These are phyloP conservation scores for Apocrypta bakeri DNA, from an alignment of 1,140 invertebrate genomes.

Conservation along the genomic window DNA sequence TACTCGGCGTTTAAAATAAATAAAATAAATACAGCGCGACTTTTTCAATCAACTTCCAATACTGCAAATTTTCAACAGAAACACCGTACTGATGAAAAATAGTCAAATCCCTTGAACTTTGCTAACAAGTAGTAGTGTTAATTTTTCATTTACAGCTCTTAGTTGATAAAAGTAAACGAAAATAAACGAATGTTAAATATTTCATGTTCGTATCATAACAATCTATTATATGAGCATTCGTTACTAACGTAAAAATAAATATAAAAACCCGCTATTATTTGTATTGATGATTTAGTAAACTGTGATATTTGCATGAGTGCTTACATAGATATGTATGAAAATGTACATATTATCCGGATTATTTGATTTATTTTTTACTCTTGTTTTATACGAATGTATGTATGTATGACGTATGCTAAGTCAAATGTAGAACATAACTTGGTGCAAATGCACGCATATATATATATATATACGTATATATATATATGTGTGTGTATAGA, in stretches of 20 bases:
- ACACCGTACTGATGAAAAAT: background rate
- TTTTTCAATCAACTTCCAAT: background rate
- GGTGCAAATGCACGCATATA: no score
- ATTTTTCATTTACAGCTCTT: background rate
- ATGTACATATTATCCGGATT: slow-evolving; percentile 32
- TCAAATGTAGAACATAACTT: slow-evolving; percentile 5
- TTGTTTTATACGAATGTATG: slow-evolving; percentile 16
- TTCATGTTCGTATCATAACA: background rate
- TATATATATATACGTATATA: background rate
- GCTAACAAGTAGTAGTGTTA: background rate
- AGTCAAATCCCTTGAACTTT: background rate
- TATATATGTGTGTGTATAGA: background rate
- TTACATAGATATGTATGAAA: slow-evolving; percentile 35
- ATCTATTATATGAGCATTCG: background rate
- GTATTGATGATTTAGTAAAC: slow-evolving; percentile 56
- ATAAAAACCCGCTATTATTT: slow-evolving; percentile 19
- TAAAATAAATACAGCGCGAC: no score
- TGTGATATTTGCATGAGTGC: slow-evolving; percentile 60
- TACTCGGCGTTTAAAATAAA: background rate
- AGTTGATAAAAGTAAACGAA: no score
- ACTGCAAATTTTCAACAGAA: background rate
- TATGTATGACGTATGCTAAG: slow-evolving; percentile 2
- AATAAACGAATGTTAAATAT: background rate
- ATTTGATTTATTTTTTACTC: slow-evolving; percentile 33
- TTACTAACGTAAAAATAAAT: background rate